These are phyloP conservation scores for Gisinianus flammeolus DNA, from an alignment of 2,888 invertebrate species.

Conservation along the genomic window DNA sequence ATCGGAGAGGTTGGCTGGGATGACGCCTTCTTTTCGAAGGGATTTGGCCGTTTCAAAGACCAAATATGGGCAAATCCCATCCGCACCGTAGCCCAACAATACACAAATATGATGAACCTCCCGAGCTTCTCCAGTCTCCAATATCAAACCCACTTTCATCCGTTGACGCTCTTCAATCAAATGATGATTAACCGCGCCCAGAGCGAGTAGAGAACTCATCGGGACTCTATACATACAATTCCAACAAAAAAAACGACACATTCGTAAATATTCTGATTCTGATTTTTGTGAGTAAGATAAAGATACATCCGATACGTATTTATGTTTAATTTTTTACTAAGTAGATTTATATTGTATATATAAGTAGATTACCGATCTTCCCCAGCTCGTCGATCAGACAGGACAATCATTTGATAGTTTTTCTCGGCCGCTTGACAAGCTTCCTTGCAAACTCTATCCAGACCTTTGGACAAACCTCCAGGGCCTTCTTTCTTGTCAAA, in stretches of 20 bases:
- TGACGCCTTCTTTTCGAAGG: constrained; percentile 82
- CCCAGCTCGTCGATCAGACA: constrained; percentile 75
- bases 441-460: constrained; percentile 79
- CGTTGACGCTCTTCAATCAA: constrained; percentile 91
- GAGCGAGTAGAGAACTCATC: constrained; percentile 79
- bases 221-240: constrained; percentile 67
- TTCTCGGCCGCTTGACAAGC: constrained; percentile 78
- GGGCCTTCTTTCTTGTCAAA: constrained; percentile 79
- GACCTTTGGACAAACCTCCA: constrained; percentile 76
- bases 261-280: neutral
- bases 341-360: no score
- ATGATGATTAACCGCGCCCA: constrained; percentile 95
- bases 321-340: no score
- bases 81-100: constrained; percentile 93
- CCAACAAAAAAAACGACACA: constrained; percentile 1
- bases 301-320: no score
- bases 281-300: no score
- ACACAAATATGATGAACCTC: constrained; percentile 73
- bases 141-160: constrained; percentile 92
- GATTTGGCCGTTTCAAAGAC: constrained; percentile 91
- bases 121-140: constrained; percentile 96
- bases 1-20: constrained; percentile 78
- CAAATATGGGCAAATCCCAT: constrained; percentile 96
- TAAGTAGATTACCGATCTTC: constrained; percentile 63
- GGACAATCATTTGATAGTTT: constrained; percentile 82